Evolutionary conservation across 2,113 vertebrate genomes (phyloP), one percentile per base, ranked within the genome.

Genomic region (Mesembrinibis cayennensis): DNA sequence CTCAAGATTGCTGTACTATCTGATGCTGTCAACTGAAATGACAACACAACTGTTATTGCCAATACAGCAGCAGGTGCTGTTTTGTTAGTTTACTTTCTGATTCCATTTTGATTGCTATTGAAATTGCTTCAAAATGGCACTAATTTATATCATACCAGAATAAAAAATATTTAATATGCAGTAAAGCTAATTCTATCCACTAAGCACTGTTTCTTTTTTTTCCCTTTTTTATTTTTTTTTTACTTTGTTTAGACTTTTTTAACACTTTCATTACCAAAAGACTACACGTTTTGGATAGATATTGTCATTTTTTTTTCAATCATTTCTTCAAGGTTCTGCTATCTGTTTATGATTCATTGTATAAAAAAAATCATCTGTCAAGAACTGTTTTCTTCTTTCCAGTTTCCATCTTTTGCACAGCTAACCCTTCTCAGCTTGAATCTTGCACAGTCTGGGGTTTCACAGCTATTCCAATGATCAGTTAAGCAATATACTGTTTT

Each of bases 91-190:
- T 91, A 34, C 15, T 72, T 86, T 88, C 44, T 84, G 40, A 90
- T 91, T 72, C 34, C 19, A 70, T 72, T 93, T 87, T 89, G 45
- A 76, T 76, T 58, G 38, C 25, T 79, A 19, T 76, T 76, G n/a
- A 83, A 90, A 89, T 80, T 87, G 38, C 27, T 94, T 91, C 38
- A 87, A 91, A 97, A 92, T 84, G 21, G 4, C 29, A 87, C 3
- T 21, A 76, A 82, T 87, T 93, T 73, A 40, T 82, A 93, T 52
- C 0, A 2, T 42, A 89, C 1, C 9, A 63, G 34, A 42, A 71
- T 7, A 89, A 86, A 89, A 71, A 36, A 55, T 14, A 2, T 18
- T 89, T 58, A 38, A 44, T 77, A 70, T 40, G 45, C 9, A 16
- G 7, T 91, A 71, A 76, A 91, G 59, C 18, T 36, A 77, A 67